Conservation (phyloP, 2,888 invertebrate genomes). For the Periphyllus acericola region DNA sequence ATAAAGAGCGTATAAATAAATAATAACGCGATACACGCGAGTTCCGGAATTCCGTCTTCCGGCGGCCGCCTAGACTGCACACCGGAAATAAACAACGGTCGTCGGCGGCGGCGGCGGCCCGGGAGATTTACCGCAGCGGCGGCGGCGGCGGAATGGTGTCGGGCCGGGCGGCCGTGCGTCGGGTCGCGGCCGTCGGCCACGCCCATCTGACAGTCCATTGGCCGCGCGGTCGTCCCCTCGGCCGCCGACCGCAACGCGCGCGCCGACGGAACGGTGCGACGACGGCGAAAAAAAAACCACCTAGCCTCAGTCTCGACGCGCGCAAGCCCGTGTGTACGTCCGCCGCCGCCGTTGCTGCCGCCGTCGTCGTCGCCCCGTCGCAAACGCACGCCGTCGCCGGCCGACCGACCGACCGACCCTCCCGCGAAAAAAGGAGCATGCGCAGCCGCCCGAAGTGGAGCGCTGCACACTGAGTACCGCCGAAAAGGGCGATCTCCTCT, state of each 20-base stretch:
- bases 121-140: slow-evolving; percentile 40
- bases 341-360: slow-evolving; percentile 17
- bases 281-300: slow-evolving; percentile 52
- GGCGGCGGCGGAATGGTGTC: slow-evolving; percentile 50
- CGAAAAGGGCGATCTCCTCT: background rate
- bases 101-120: slow-evolving; percentile 26
- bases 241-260: slow-evolving; percentile 62
- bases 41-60: slow-evolving; percentile 2
- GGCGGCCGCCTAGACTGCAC: slow-evolving; percentile 22
- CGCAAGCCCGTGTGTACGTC: slow-evolving; percentile 56
- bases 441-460: background rate
- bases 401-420: background rate
- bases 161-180: slow-evolving; percentile 25
- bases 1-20: background rate
- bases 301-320: slow-evolving; percentile 64
- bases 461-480: background rate
- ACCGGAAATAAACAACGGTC: slow-evolving; percentile 39
- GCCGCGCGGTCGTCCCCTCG: slow-evolving; percentile 62
- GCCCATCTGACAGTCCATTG: slow-evolving; percentile 52
- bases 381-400: background rate
- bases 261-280: slow-evolving; percentile 65
- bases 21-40: background rate
- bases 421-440: background rate
- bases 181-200: slow-evolving; percentile 7
- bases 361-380: background rate